Conservation (phyloP, 2,113 vertebrate genomes). For the Leptodactylus fuscus region DNA sequence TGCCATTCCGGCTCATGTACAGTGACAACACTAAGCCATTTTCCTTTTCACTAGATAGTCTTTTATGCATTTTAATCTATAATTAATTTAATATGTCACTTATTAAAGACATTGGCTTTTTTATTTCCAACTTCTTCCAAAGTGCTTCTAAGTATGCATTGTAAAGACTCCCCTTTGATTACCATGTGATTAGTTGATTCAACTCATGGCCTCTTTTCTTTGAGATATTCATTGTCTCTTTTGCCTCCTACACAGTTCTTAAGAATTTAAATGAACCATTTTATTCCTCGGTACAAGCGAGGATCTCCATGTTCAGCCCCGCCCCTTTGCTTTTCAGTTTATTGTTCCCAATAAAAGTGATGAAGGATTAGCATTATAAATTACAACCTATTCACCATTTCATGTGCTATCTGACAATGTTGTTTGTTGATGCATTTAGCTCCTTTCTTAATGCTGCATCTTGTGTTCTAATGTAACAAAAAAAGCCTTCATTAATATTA, state of each 20-base stretch:
- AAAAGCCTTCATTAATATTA: slow-evolving; percentile 1
- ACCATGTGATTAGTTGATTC: slow-evolving; percentile 83
- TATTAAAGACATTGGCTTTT: slow-evolving; percentile 53
- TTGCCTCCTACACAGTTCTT: slow-evolving; percentile 80
- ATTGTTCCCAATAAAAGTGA: slow-evolving; percentile 79
- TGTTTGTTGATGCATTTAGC: slow-evolving; percentile 65
- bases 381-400: slow-evolving; percentile 75
- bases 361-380: slow-evolving; percentile 66
- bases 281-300: slow-evolving; percentile 82
- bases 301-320: slow-evolving; percentile 76
- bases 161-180: slow-evolving; percentile 79
- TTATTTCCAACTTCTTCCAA: slow-evolving; percentile 71
- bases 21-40: slow-evolving; percentile 38
- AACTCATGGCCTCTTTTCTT: slow-evolving; percentile 79
- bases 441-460: not conserved
- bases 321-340: slow-evolving; percentile 78
- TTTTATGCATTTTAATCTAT: slow-evolving; percentile 64
- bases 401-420: slow-evolving; percentile 78
- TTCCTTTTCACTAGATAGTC: slow-evolving; percentile 5
- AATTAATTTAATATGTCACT: slow-evolving; percentile 67
- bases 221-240: slow-evolving; percentile 80
- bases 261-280: slow-evolving; percentile 89
- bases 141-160: slow-evolving; percentile 74
- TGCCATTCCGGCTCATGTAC: slow-evolving; percentile 45
- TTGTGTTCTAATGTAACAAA: slow-evolving; percentile 1